These are phyloP conservation scores for Crypturellus undulatus DNA, from an alignment of 2,113 vertebrate species.

Conservation along the genomic window DNA sequence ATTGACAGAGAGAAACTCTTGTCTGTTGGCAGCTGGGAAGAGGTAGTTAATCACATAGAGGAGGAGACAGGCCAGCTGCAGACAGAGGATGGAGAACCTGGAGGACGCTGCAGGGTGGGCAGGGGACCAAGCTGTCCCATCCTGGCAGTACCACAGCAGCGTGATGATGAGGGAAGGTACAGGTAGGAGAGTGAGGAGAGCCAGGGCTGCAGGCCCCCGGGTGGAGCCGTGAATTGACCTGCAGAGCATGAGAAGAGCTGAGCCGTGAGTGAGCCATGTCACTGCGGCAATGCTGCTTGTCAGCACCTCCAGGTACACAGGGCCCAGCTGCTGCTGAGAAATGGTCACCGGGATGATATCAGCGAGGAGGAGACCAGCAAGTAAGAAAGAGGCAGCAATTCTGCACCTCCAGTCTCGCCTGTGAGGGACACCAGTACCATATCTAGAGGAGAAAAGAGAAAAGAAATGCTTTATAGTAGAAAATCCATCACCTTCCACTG, in stretches of 20 bases:
- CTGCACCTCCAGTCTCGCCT: conserved; percentile 85
- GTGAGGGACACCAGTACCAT: not conserved
- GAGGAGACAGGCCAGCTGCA: conserved; percentile 78
- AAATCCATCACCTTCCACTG: not conserved
- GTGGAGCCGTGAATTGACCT: conserved; percentile 69
- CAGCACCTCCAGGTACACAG: conserved; percentile 84
- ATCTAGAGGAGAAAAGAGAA: conserved; percentile 58
- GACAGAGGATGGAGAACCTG: conserved; percentile 82
- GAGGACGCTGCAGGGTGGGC: conserved; percentile 69
- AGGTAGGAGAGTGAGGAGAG: conserved; percentile 79
- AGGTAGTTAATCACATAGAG: conserved; percentile 81
- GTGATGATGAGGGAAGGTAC: conserved; percentile 84
- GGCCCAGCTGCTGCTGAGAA: conserved; percentile 75
- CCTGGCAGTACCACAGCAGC: conserved; percentile 78
- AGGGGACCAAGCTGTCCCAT: conserved; percentile 61
- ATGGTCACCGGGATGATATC: conserved; percentile 79
- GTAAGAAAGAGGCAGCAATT: conserved; percentile 75
- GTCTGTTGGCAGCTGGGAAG: conserved; percentile 71
- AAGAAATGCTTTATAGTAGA: conserved; percentile 12
- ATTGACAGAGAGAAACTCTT: conserved; percentile 74
- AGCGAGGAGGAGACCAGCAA: conserved; percentile 76
- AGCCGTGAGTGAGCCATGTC: conserved; percentile 87
- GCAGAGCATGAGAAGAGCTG: conserved; percentile 77
- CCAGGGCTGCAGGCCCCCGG: conserved; percentile 82
- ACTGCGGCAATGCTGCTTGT: conserved; percentile 80